These are phyloP conservation scores for Acanthornis magna DNA, from an alignment of 2,797 vertebrate species.

Conservation along the genomic window DNA sequence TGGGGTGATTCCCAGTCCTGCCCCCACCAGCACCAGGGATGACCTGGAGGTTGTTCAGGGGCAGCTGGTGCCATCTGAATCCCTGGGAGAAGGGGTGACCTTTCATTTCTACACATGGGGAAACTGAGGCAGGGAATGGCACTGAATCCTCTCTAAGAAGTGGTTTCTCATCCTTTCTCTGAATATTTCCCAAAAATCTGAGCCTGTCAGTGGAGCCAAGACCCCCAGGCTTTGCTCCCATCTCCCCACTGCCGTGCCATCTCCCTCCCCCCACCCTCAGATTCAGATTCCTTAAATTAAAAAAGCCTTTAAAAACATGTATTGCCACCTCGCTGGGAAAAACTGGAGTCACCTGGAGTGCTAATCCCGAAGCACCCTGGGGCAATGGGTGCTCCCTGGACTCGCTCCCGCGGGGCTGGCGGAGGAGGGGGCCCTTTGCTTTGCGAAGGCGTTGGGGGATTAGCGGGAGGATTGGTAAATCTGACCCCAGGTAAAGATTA, in stretches of 20 bases:
- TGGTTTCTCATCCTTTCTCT: not conserved
- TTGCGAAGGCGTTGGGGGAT: constrained; percentile 22
- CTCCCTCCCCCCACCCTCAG: not conserved
- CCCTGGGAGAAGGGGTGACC: accelerated
- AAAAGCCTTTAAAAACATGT: not conserved
- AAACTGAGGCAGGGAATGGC: not conserved
- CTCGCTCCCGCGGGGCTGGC: accelerated
- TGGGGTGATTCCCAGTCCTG: not conserved
- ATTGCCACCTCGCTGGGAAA: not conserved
- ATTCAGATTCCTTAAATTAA: not conserved
- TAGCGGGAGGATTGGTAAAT: constrained; percentile 41
- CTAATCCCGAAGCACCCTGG: not conserved
- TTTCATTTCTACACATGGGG: not conserved
- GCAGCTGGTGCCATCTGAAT: not conserved
- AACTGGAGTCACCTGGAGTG: not conserved
- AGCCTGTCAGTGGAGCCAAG: accelerated
- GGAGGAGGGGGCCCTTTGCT: not conserved
- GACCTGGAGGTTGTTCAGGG: not conserved
- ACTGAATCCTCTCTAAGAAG: not conserved
- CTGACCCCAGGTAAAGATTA: constrained; percentile 62
- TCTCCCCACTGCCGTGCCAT: accelerated
- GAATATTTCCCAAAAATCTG: not conserved
- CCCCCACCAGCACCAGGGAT: not conserved
- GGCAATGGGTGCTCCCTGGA: not conserved
- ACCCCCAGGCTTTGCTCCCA: not conserved